These are phyloP conservation scores for Andrena haemorrhoa DNA, from an alignment of 2,888 invertebrate genomes.

Conservation along the genomic window DNA sequence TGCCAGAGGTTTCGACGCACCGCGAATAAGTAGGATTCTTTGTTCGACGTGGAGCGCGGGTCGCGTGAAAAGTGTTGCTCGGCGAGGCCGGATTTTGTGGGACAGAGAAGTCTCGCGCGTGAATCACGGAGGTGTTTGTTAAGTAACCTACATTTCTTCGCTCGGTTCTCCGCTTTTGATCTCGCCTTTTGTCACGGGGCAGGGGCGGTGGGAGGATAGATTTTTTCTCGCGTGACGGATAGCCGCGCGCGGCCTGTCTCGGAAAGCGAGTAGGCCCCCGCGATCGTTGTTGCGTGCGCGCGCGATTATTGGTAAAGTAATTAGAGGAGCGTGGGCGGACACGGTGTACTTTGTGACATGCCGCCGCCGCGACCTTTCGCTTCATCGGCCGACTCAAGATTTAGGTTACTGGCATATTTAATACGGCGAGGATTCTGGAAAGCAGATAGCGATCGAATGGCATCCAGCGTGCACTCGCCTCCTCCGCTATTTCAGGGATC, in stretches of 20 bases:
- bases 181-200: slow-evolving; percentile 44
- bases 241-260: slow-evolving; percentile 8
- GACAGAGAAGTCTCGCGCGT: slow-evolving; percentile 41
- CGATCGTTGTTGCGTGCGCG: slow-evolving; percentile 68
- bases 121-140: slow-evolving; percentile 56
- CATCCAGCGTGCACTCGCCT: slow-evolving; percentile 1
- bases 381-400: slow-evolving; percentile 63
- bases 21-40: slow-evolving; percentile 32
- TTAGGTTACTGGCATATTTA: slow-evolving; percentile 59
- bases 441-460: slow-evolving; percentile 18
- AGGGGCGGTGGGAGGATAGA: neutral
- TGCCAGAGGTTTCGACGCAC: slow-evolving; percentile 30
- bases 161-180: slow-evolving; percentile 51
- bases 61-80: slow-evolving; percentile 45
- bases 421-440: slow-evolving; percentile 7
- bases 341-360: slow-evolving; percentile 49
- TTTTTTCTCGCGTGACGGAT: slow-evolving; percentile 46
- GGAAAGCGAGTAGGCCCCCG: slow-evolving; percentile 44
- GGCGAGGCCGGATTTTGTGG: slow-evolving; percentile 44
- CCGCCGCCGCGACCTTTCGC: slow-evolving; percentile 57
- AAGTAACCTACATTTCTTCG: slow-evolving; percentile 63
- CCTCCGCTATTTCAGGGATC: slow-evolving; percentile 1
- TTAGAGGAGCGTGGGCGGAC: slow-evolving; percentile 68
- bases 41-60: slow-evolving; percentile 32
- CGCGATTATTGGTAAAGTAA: slow-evolving; percentile 74